phyloP scores from a whole-genome alignment of 2,888 invertebrate species.

The Mystacides longicornis region DNA sequence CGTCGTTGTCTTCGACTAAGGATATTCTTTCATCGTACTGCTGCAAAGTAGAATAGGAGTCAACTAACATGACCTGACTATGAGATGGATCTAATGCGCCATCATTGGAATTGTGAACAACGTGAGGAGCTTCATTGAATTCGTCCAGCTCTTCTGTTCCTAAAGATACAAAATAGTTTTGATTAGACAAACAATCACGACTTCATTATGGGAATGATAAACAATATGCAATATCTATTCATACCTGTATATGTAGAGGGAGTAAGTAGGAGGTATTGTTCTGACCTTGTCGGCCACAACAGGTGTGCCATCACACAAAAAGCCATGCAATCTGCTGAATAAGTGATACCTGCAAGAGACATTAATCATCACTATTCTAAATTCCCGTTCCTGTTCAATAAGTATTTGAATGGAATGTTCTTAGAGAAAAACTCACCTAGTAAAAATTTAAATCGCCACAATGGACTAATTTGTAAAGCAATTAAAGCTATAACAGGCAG shows the following conservation, averaged over 20 bases:
- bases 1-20: conserved; percentile 34
- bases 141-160: conserved; percentile 81
- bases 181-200: background rate
- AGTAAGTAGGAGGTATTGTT: conserved; percentile 81
- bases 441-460: conserved; percentile 93
- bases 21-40: conserved; percentile 7
- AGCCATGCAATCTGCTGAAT: conserved; percentile 91
- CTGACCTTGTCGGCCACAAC: conserved; percentile 90
- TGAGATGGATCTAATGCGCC: conserved; percentile 37
- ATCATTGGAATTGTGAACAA: conserved; percentile 51
- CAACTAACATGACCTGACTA: background rate
- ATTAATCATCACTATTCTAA: background rate
- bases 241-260: conserved; percentile 60
- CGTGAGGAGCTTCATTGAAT: conserved; percentile 86
- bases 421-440: conserved; percentile 64
- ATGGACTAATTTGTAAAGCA: conserved; percentile 83
- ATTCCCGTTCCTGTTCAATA: background rate
- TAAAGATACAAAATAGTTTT: conserved; percentile 21
- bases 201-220: background rate
- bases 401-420: background rate
- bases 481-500: conserved; percentile 90
- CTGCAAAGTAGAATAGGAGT: background rate
- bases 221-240: background rate
- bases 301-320: conserved; percentile 93
- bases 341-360: conserved; percentile 72